Conservation (phyloP, 2,113 vertebrate species). For the Suncus etruscus region DNA sequence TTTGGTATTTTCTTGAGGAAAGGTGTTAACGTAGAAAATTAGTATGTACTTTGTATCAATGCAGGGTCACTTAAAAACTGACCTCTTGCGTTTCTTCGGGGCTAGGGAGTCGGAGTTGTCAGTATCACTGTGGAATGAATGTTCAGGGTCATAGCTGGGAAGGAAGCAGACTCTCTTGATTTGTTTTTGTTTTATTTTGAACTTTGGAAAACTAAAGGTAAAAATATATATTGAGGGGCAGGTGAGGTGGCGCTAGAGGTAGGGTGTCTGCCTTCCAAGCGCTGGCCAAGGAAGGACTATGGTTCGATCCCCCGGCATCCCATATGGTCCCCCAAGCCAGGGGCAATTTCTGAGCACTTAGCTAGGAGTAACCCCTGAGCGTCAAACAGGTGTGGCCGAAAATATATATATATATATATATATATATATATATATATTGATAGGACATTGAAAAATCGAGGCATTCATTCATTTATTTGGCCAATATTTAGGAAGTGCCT, state of each 20-base stretch:
- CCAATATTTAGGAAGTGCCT: neutral
- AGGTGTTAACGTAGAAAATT: neutral
- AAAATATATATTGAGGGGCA: neutral
- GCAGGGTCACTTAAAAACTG: neutral
- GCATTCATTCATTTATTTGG: neutral
- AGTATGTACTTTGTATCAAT: neutral
- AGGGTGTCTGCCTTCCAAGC: too few relatives aligned
- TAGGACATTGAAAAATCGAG: slow-evolving; percentile 16
- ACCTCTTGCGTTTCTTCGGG: neutral
- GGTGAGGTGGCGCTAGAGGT: too few relatives aligned
- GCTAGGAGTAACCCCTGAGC: too few relatives aligned
- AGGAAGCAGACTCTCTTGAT: slow-evolving; percentile 20
- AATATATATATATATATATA: too few relatives aligned
- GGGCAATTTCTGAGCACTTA: too few relatives aligned
- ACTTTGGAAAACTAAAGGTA: slow-evolving; percentile 41
- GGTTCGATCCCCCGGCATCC: too few relatives aligned
- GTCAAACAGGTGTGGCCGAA: too few relatives aligned
- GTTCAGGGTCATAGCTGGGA: neutral
- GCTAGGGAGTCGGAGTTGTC: neutral
- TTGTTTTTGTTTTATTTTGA: slow-evolving; percentile 43
- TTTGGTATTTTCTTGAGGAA: neutral
- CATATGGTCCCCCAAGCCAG: too few relatives aligned
- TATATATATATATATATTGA: neutral
- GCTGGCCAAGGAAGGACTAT: too few relatives aligned
- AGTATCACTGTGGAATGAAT: neutral